Evolutionary conservation across 2,888 invertebrate genomes (phyloP).

Genomic region (Vanessa cardui): DNA sequence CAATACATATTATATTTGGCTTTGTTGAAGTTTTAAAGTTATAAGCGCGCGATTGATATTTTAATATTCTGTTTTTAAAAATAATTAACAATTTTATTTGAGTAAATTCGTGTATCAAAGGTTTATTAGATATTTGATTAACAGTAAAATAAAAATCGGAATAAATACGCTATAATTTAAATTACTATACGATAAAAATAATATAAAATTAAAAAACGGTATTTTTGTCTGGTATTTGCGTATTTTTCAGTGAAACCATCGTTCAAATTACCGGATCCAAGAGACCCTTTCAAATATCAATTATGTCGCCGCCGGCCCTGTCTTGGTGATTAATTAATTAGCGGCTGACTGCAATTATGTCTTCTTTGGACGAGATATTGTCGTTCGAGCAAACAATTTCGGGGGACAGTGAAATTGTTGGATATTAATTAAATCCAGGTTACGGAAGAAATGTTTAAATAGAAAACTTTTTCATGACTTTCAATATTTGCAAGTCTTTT

Average conservation of each 20-base stretch:
- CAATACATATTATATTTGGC: too few relatives aligned
- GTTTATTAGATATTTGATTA: too few relatives aligned
- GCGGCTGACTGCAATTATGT: slow-evolving; percentile 74
- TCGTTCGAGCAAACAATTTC: slow-evolving; percentile 46
- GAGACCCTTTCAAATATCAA: slow-evolving; percentile 78
- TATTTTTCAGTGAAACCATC: slow-evolving; percentile 44
- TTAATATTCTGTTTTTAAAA: too few relatives aligned
- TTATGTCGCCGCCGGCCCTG: slow-evolving; percentile 65
- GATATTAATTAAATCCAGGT: slow-evolving; percentile 20
- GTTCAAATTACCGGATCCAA: slow-evolving; percentile 67
- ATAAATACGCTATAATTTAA: too few relatives aligned
- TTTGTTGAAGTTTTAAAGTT: too few relatives aligned
- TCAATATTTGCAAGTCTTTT: not conserved
- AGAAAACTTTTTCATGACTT: not conserved
- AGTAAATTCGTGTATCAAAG: too few relatives aligned
- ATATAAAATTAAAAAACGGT: not conserved
- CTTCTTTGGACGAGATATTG: slow-evolving; percentile 56
- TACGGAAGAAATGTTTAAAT: not conserved
- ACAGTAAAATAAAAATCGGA: too few relatives aligned
- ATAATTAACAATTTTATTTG: too few relatives aligned
- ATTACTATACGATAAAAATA: too few relatives aligned
- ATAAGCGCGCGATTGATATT: too few relatives aligned
- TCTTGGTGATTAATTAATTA: slow-evolving; percentile 79
- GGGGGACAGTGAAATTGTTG: slow-evolving; percentile 9
- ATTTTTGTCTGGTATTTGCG: not conserved